Conservation (phyloP, 2,888 invertebrate species). For the Drosophila formosana region DNA sequence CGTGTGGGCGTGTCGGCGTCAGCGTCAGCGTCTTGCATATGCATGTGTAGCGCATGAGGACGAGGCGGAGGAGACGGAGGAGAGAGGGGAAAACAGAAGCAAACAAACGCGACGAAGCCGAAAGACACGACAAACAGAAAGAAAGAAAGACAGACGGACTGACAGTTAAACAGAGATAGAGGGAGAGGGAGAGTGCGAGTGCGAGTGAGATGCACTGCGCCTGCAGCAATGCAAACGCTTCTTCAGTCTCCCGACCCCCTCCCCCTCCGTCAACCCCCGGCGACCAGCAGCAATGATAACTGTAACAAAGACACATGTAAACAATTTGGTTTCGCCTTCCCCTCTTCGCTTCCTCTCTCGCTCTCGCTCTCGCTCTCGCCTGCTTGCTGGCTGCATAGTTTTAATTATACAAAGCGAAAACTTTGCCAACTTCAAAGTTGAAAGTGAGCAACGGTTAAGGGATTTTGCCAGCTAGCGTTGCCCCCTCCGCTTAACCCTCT, state of each 20-base stretch:
- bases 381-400: conserved; percentile 45
- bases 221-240: conserved; percentile 14
- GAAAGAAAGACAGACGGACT: background rate
- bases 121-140: conserved; percentile 37
- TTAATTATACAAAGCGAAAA: conserved; percentile 78
- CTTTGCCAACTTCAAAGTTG: conserved; percentile 64
- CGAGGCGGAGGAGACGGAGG: background rate
- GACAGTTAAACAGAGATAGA: background rate
- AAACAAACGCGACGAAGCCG: conserved; percentile 36
- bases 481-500: background rate
- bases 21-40: conserved; percentile 61
- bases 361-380: background rate
- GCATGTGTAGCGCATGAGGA: conserved; percentile 45
- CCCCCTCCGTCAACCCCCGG: conserved; percentile 1
- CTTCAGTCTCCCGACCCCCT: background rate
- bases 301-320: conserved; percentile 77
- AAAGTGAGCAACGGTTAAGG: conserved; percentile 54
- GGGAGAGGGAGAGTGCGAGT: background rate
- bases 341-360: background rate
- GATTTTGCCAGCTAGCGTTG: conserved; percentile 38
- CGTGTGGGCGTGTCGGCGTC: conserved; percentile 53
- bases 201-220: conserved; percentile 13
- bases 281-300: conserved; percentile 76
- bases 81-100: conserved; percentile 2
- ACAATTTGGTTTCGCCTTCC: conserved; percentile 68